Evolutionary conservation across 2,888 invertebrate species (phyloP), one percentile per base, ranked within the genome.

Genomic region (Leucania comma): DNA sequence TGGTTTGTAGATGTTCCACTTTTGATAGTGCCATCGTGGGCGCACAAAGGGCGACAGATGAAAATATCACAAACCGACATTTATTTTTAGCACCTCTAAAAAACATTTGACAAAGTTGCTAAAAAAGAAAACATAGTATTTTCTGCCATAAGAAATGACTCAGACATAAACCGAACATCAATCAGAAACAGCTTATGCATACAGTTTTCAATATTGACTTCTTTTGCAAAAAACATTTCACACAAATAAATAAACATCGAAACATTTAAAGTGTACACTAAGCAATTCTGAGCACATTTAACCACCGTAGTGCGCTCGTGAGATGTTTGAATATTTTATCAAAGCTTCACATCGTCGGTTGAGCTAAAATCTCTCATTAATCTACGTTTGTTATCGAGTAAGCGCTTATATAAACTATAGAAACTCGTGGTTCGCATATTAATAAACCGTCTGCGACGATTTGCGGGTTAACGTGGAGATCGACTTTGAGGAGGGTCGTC

Each of bases 261-360:
- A 58, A 42, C 51, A 48, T 56, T 80, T 62, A 24, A 56, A 42
- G 24, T 22, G 24, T 57, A 67, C 50, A 65, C 46, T 46, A 53
- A 68, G 62, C 56, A 57, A 71, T 72, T 80, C 67, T 22, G 59
- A 59, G 38, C 48, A 75, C 51, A 80, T 66, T 62, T 42, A 63
- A 62, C 62, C 54, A 60, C 35, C 35, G 46, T 56, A 72, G 56
- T 58, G 63, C 46, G 48, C 60, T 48, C 48, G 50, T 66, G 72
- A 80, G 62, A 68, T 59, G 51, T 62, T 65, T 83, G 70, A 83
- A 81, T 83, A 80, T 75, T 81, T 75, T 63, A 81, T 80, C 68
- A 75, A 65, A 68, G 54, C 60, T 24, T 62, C 68, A 62, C 63
- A 73, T 78, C 67, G 72, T 67, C 50, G n/a, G 57, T 74, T 69